Conservation (phyloP, 2,888 invertebrate species). For the Cryptus armator region DNA sequence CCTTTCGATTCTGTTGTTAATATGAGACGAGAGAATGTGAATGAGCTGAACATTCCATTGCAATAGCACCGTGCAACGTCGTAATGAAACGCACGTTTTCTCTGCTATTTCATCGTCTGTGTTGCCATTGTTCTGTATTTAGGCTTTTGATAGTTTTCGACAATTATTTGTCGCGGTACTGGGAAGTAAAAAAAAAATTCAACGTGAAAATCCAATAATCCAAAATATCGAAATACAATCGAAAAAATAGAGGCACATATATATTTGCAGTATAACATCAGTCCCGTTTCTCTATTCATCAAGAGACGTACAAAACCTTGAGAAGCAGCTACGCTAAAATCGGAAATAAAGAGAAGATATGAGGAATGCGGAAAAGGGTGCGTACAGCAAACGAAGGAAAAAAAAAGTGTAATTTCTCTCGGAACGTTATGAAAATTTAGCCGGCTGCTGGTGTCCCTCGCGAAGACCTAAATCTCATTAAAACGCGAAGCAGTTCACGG, state of each 20-base stretch:
- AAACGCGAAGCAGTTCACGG: slow-evolving; percentile 74
- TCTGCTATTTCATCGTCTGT: neutral
- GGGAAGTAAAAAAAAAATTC: neutral
- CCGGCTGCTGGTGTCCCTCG: slow-evolving; percentile 71
- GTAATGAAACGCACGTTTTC: neutral
- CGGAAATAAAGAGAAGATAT: slow-evolving; percentile 8
- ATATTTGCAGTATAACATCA: too few species aligned
- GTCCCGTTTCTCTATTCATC: neutral
- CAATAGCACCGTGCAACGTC: neutral
- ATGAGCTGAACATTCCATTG: neutral
- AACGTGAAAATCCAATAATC: neutral
- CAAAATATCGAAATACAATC: neutral
- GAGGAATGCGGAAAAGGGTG: slow-evolving; percentile 32
- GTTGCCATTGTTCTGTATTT: neutral
- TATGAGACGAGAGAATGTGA: slow-evolving; percentile 3
- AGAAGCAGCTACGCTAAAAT: slow-evolving; percentile 4
- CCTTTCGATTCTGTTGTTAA: neutral
- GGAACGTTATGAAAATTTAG: slow-evolving; percentile 81
- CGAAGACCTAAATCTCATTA: slow-evolving; percentile 83
- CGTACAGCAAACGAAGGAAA: slow-evolving; percentile 29
- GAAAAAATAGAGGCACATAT: neutral
- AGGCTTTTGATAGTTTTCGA: neutral
- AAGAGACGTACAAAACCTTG: neutral
- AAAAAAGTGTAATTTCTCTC: slow-evolving; percentile 67
- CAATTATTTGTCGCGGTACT: too few species aligned